phyloP scores from a whole-genome alignment of 2,888 invertebrate species.

The Amiota minor region DNA sequence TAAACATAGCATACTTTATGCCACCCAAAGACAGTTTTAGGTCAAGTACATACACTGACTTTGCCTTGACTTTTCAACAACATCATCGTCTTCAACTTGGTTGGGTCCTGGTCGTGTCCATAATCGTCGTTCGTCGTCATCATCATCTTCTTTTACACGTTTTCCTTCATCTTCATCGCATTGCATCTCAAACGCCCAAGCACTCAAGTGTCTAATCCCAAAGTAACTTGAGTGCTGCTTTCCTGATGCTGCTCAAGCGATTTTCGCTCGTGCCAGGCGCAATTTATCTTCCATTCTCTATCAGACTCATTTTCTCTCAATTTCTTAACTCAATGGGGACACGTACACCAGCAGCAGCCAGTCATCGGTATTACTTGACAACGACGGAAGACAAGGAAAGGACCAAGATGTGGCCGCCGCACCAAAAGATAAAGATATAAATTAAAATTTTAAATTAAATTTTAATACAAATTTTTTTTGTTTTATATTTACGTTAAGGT shows the following conservation, averaged over 20 bases:
- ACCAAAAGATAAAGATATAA: conserved; percentile 35
- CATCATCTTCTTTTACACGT: background rate
- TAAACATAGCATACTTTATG: conserved; percentile 11
- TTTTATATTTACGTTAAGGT: conserved; percentile 6
- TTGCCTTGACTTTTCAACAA: conserved; percentile 4
- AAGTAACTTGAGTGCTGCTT: conserved; percentile 24
- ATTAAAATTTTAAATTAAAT: conserved; percentile 62
- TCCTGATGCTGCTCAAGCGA: background rate
- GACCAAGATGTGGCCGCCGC: background rate
- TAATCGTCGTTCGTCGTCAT: background rate
- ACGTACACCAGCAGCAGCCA: background rate
- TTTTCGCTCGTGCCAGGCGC: background rate
- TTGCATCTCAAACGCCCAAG: background rate
- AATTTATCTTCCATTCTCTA: conserved; percentile 19
- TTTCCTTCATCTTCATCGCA: background rate
- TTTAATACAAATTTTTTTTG: conserved; percentile 49
- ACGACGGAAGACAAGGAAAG: background rate
- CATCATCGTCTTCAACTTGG: background rate
- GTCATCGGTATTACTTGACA: background rate
- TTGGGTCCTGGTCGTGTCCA: background rate
- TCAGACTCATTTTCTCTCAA: background rate
- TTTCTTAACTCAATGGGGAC: conserved; percentile 1
- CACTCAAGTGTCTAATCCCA: conserved; percentile 17
- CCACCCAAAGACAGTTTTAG: background rate
- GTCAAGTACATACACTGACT: conserved; percentile 4